A percentile compares a stretch with the other conserved stretches of the same genome.
Evolutionary conservation across 2,888 invertebrate species (phyloP).

Genomic region (Leptinotarsa haldemani): DNA sequence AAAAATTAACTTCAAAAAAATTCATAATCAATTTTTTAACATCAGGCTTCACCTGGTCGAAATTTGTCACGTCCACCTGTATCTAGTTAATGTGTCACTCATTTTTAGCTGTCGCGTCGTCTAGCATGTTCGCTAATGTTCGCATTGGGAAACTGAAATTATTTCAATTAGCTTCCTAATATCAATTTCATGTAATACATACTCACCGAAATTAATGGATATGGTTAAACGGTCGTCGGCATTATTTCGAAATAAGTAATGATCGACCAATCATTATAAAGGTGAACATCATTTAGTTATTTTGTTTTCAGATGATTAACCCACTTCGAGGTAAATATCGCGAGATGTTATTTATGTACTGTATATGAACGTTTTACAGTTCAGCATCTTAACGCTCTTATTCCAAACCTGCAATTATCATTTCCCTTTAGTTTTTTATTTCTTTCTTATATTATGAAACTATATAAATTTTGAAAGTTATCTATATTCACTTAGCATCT

Average conservation of each 20-base stretch:
- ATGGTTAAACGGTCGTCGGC: slow-evolving; percentile 3
- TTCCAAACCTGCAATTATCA: too few species aligned
- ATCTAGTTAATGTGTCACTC: background rate
- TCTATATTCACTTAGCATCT: too few species aligned
- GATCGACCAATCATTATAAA: slow-evolving; percentile 13
- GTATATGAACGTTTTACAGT: background rate
- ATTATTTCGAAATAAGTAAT: slow-evolving; percentile 8
- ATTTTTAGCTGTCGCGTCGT: background rate
- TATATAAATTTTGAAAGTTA: too few species aligned
- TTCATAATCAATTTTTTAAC: too few species aligned
- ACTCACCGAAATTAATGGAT: slow-evolving; percentile 1
- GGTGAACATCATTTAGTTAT: slow-evolving; percentile 15
- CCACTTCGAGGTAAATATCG: background rate
- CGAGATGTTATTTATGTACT: background rate
- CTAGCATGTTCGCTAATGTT: background rate
- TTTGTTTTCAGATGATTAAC: slow-evolving; percentile 10
- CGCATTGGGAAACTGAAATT: background rate
- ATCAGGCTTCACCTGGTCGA: too few species aligned
- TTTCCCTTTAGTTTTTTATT: too few species aligned
- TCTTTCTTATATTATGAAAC: too few species aligned
- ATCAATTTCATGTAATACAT: slow-evolving; percentile 10
- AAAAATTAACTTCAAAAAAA: too few species aligned
- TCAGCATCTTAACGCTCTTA: background rate
- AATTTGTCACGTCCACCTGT: background rate
- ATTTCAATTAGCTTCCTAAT: slow-evolving; percentile 13